A percentile compares a stretch with the other conserved stretches of the same genome.
Conservation (phyloP, 1,140 invertebrate species). For the Drosophila seguyi region DNA sequence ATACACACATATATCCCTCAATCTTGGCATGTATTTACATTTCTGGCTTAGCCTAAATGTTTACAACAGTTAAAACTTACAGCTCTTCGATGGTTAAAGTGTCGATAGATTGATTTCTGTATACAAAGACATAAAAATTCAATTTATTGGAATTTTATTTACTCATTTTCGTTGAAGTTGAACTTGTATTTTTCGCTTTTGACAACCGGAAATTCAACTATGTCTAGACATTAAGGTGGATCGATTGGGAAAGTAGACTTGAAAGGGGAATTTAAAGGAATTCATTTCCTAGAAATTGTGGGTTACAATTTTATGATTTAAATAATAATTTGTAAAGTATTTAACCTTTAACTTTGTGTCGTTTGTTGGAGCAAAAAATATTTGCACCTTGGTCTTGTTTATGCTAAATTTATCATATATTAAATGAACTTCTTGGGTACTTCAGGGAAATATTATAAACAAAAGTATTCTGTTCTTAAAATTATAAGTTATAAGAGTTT, state of each 20-base stretch:
- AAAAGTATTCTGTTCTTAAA: too few relatives aligned
- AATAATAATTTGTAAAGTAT: too few relatives aligned
- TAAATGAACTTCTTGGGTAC: too few relatives aligned
- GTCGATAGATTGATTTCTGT: constrained; percentile 27
- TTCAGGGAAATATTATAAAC: too few relatives aligned
- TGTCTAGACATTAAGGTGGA: constrained; percentile 15
- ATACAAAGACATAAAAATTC: constrained; percentile 44
- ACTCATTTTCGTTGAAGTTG: constrained; percentile 11
- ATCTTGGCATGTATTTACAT: constrained; percentile 29
- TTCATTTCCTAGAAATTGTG: neutral
- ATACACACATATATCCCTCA: constrained; percentile 4
- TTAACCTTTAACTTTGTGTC: too few relatives aligned
- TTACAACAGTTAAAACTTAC: constrained; percentile 75
- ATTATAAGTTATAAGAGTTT: too few relatives aligned
- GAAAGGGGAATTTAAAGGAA: neutral
- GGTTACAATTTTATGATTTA: too few relatives aligned
- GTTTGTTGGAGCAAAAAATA: too few relatives aligned
- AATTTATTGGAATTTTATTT: constrained; percentile 41
- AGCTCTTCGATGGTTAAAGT: constrained; percentile 61
- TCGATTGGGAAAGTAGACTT: constrained; percentile 8
- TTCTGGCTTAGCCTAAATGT: constrained; percentile 50
- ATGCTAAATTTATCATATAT: too few relatives aligned
- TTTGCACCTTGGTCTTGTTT: too few relatives aligned
- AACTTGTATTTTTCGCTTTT: constrained; percentile 16
- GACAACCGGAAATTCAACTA: constrained; percentile 66